Evolutionary conservation across 2,113 vertebrate species (phyloP).

Genomic region (Phodopus roborovskii): DNA sequence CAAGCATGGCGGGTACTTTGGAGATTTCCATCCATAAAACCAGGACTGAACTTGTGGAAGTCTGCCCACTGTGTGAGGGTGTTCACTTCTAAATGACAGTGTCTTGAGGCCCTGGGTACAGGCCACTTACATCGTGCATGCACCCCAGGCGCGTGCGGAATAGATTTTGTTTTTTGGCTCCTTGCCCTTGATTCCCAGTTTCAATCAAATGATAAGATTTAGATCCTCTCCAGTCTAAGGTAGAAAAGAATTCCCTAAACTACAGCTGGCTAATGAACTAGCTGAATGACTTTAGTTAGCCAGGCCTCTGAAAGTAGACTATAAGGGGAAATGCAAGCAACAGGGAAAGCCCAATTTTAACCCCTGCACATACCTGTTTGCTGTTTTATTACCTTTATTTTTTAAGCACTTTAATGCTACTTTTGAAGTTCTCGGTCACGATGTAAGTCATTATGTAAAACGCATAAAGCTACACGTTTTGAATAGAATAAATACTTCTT

Average conservation of each 20-base stretch:
- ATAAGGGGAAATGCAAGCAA: background rate
- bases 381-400: conserved; percentile 36
- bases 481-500: conserved; percentile 38
- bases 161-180: background rate
- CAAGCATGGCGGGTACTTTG: background rate
- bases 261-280: background rate
- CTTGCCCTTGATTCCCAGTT: background rate
- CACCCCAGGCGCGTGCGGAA: background rate
- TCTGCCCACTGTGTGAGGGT: background rate
- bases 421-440: conserved; percentile 50
- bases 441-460: background rate
- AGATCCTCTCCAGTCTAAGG: background rate
- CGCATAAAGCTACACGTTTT: conserved; percentile 32
- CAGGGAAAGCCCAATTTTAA: background rate
- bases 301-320: background rate
- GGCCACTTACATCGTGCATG: background rate
- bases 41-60: background rate
- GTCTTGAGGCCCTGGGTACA: background rate
- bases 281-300: background rate
- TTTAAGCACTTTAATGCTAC: conserved; percentile 37
- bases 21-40: background rate
- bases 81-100: background rate
- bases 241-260: background rate
- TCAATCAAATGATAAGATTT: background rate
- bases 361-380: background rate